Evolutionary conservation across 1,140 invertebrate genomes (phyloP).

Genomic region (Copidosoma floridanum): DNA sequence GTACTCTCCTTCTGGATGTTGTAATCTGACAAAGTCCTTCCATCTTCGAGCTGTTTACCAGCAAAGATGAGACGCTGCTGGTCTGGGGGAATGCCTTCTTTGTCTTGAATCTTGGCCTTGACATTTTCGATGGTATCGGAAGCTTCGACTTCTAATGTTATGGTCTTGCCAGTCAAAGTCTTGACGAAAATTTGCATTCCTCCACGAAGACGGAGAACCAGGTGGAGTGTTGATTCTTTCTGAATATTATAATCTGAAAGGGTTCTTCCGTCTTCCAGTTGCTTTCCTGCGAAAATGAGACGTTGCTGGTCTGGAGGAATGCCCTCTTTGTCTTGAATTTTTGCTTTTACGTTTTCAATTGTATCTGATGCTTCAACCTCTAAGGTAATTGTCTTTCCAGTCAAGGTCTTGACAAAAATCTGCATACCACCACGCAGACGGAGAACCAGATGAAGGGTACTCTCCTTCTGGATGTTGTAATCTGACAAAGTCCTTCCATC

Average conservation of each 20-base stretch:
- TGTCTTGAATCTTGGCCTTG: no score
- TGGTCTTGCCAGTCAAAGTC: conserved; percentile 36
- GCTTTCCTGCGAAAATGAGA: conserved; percentile 57
- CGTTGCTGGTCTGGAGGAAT: conserved; percentile 58
- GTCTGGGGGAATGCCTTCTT: no score
- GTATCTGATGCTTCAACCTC: conserved; percentile 67
- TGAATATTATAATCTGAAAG: conserved; percentile 72
- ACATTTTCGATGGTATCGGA: no score
- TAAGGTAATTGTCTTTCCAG: conserved; percentile 68
- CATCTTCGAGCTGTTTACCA: no score
- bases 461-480: conserved; percentile 55
- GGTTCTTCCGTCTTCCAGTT: conserved; percentile 66
- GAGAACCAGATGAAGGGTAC: conserved; percentile 3
- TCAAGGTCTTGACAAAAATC: conserved; percentile 66
- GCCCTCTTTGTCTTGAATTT: conserved; percentile 58
- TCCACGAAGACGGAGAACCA: conserved; percentile 9
- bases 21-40: conserved; percentile 84
- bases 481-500: conserved; percentile 70
- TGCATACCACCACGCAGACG: conserved; percentile 56
- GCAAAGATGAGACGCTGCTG: no score
- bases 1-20: conserved; percentile 84
- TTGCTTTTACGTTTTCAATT: conserved; percentile 68
- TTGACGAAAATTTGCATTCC: conserved; percentile 27
- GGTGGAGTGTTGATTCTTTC: conserved; percentile 38
- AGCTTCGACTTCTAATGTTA: conserved; percentile 70